phyloP scores from a whole-genome alignment of 2,113 vertebrate species.

The Pedetes capensis region DNA sequence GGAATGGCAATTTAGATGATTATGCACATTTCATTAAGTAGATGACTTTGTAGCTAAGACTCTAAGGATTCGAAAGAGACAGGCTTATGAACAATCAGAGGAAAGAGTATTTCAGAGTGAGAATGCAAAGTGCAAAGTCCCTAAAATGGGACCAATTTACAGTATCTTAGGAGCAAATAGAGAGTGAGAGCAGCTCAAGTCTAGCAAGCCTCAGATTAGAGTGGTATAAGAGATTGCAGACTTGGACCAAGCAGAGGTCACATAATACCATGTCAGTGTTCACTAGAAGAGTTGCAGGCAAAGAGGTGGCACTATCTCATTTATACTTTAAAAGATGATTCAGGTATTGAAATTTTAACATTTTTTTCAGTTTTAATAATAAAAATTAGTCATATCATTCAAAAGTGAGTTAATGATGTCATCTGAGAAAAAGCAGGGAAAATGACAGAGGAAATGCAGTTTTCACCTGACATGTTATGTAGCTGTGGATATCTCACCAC shows the following conservation, averaged over 20 bases:
- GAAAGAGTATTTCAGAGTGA: neutral
- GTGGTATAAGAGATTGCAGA: too few species aligned
- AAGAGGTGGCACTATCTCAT: neutral
- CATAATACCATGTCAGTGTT: neutral
- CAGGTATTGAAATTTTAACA: too few species aligned
- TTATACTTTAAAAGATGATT: neutral
- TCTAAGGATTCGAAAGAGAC: neutral
- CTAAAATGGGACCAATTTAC: neutral
- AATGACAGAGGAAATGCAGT: too few species aligned
- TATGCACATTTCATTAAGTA: neutral
- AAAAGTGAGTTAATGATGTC: neutral
- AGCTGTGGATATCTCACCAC: neutral
- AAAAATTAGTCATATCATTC: neutral
- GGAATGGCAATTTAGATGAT: neutral
- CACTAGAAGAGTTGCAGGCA: neutral
- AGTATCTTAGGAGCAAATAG: neutral
- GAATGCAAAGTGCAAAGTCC: neutral
- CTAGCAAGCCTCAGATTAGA: fast-evolving
- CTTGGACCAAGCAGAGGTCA: neutral
- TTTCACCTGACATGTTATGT: too few species aligned
- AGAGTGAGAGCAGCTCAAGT: neutral
- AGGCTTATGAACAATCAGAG: neutral
- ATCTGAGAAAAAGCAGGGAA: too few species aligned
- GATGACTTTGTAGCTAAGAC: neutral
- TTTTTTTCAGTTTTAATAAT: neutral